Evolutionary conservation across 1,140 invertebrate genomes (phyloP), one percentile per base, ranked within the genome.

Genomic region (Gonioctena quinquepunctata): DNA sequence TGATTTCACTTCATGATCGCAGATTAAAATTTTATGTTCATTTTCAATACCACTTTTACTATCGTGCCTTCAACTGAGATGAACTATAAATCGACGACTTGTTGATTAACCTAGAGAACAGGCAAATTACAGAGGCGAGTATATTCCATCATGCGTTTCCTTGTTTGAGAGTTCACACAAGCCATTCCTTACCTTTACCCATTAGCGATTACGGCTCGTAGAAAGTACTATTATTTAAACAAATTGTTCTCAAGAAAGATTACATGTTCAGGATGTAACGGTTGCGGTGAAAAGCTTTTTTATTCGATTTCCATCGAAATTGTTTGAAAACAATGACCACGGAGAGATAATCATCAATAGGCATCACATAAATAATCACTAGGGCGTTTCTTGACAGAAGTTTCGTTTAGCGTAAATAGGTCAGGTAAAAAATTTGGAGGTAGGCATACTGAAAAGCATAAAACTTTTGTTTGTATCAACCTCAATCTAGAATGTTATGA

Each of bases 201-300:
- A 59, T 59, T 59, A 28, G 23, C 23, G 56, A 59, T 59, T 59
- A 59, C 25, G 21, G 23, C 21, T 26, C 11, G 23, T 59, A 59
- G 56, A 59, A 59, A 59, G 56, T 28, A 25, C 25, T 52, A 26
- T 59, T 59, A 59, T 59, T 18, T 59, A n/a, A 26, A 59, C 56
- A 28, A 59, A 59, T 59, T 16, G 23, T 59, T 59, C 56, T 25
- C 18, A 7, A 59, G 23, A 23, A 25, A 25, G 56, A 59, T 59
- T 59, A 59, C 56, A 59, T 59, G 56, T 59, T 56, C 52, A 56
- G 52, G 52, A 23, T 56, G 52, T 56, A 19, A 19, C 52, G 21
- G 21, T 13, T 19, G 21, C 19, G n/a, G 3, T 11, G 21, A 42
- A 2, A 11, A 42, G 33, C 33, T 56, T 56, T 21, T 21, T 56